Evolutionary conservation across 2,797 vertebrate genomes (phyloP).

Genomic region (Poeciliopsis gracilis): DNA sequence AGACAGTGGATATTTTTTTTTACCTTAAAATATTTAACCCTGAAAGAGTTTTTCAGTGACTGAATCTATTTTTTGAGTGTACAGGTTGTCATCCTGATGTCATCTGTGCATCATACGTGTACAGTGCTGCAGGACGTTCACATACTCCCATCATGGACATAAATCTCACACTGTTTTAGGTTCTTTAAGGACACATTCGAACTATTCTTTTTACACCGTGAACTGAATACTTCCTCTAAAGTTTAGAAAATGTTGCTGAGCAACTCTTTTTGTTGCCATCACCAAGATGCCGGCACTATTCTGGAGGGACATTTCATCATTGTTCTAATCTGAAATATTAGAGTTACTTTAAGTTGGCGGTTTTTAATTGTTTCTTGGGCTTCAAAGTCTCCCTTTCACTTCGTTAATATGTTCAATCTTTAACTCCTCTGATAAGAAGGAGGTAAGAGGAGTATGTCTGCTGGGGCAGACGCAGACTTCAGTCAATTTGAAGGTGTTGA

Average conservation of each 20-base stretch:
- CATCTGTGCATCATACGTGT: constrained; percentile 12
- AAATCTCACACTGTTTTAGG: not conserved
- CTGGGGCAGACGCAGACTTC: not conserved
- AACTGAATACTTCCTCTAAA: not conserved
- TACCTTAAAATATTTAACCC: constrained; percentile 5
- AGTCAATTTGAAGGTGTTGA: not conserved
- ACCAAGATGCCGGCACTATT: not conserved
- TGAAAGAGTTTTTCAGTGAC: constrained; percentile 10
- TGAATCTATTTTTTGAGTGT: constrained; percentile 37
- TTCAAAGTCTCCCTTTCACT: not conserved
- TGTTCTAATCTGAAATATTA: not conserved
- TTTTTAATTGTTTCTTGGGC: not conserved
- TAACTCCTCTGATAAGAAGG: not conserved
- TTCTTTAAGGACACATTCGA: not conserved
- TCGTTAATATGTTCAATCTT: not conserved
- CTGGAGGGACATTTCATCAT: not conserved
- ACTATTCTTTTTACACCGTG: not conserved
- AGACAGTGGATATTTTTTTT: constrained; percentile 11
- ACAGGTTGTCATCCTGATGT: constrained; percentile 42
- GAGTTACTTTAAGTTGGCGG: not conserved
- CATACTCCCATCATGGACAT: not conserved
- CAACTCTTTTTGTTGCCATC: not conserved
- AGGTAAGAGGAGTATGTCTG: too few relatives aligned
- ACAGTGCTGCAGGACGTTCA: not conserved
- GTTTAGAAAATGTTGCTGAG: not conserved